Evolutionary conservation across 2,113 vertebrate species (phyloP).

Genomic region (Prochilodus magdalenae): DNA sequence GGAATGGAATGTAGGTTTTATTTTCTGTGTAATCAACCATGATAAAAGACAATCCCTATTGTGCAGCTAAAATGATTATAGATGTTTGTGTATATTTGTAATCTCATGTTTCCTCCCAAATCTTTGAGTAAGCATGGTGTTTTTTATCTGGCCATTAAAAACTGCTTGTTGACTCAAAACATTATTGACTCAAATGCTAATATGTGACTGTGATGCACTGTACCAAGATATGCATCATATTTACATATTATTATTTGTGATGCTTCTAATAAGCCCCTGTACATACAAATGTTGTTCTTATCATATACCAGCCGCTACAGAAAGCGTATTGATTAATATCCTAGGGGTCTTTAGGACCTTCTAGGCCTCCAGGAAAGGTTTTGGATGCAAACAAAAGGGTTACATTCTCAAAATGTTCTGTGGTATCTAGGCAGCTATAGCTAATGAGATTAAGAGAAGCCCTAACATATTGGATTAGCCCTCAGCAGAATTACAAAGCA

Average conservation of each 20-base stretch:
- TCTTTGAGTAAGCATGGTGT: background rate
- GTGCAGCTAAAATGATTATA: constrained; percentile 31
- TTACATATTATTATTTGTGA: constrained; percentile 3
- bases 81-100: constrained; percentile 1
- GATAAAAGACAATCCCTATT: background rate
- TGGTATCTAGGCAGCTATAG: no score
- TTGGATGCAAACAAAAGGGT: no score
- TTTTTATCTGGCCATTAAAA: background rate
- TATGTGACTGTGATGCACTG: background rate
- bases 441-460: no score
- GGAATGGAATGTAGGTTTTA: background rate
- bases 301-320: no score
- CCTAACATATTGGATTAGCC: no score
- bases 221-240: constrained; percentile 1
- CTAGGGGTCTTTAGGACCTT: no score
- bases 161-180: no score
- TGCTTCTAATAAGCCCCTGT: background rate
- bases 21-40: constrained; percentile 25
- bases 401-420: no score
- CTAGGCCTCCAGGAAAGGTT: no score
- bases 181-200: background rate
- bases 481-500: no score
- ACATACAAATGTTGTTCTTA: background rate
- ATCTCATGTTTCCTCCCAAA: constrained; percentile 7
- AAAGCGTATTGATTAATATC: no score